These are phyloP conservation scores for Gallinago jamesoni DNA, from an alignment of 2,113 vertebrate genomes.

Conservation along the genomic window DNA sequence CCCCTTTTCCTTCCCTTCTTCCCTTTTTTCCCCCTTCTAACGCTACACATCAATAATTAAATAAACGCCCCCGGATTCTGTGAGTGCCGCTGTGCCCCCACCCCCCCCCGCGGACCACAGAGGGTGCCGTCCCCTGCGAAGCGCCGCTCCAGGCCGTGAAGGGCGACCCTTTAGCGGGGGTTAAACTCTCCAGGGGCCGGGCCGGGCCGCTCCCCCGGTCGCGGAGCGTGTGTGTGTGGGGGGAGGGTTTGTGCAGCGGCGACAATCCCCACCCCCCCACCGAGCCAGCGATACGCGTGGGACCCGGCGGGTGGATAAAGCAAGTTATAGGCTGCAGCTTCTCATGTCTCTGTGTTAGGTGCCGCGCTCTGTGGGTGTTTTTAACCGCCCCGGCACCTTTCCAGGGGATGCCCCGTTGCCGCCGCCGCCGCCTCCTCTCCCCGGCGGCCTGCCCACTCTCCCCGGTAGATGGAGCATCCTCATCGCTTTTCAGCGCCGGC, in stretches of 20 bases:
- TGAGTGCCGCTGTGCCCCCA: too few relatives aligned
- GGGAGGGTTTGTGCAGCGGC: background rate
- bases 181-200: background rate
- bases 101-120: too few relatives aligned
- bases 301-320: background rate
- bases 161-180: background rate
- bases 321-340: background rate
- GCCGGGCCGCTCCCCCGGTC: background rate
- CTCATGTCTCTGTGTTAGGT: background rate
- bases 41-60: background rate
- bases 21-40: too few relatives aligned
- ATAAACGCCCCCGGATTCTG: background rate
- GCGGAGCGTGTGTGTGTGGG: background rate
- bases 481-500: constrained; percentile 45
- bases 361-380: accelerated
- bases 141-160: background rate
- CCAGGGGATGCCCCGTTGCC: background rate
- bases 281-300: background rate
- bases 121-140: background rate
- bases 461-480: constrained; percentile 72
- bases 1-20: too few relatives aligned
- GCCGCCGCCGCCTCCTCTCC: too few relatives aligned
- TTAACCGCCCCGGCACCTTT: accelerated
- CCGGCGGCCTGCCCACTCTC: background rate
- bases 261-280: too few relatives aligned